A percentile compares a stretch with the other conserved stretches of the same genome.
Evolutionary conservation across 1,140 invertebrate genomes (phyloP).

Genomic region (Pygmarrhopalites habei): DNA sequence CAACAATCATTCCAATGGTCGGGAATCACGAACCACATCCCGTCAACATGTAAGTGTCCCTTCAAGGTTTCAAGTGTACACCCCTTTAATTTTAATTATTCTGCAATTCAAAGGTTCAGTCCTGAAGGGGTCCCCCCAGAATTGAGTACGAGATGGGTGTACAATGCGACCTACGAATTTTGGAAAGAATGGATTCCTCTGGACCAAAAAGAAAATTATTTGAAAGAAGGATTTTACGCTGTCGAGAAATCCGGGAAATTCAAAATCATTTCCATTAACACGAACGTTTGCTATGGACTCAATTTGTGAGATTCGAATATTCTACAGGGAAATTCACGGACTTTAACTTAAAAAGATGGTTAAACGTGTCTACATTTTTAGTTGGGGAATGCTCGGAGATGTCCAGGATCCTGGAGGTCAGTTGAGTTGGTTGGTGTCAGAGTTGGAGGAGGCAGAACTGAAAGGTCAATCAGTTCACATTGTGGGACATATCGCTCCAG

Average conservation of each 20-base stretch:
- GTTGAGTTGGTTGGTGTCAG: slow-evolving; percentile 22
- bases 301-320: no score
- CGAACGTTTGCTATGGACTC: slow-evolving; percentile 29
- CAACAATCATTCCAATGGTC: slow-evolving; percentile 61
- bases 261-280: slow-evolving; percentile 51
- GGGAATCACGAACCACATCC: slow-evolving; percentile 88
- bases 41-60: slow-evolving; percentile 59
- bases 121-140: slow-evolving; percentile 25
- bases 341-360: no score
- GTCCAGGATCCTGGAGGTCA: slow-evolving; percentile 46
- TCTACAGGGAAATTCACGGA: no score
- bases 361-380: not conserved
- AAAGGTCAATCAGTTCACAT: slow-evolving; percentile 28
- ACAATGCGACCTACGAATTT: slow-evolving; percentile 42
- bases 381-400: slow-evolving; percentile 55
- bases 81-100: not conserved
- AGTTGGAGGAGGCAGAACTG: slow-evolving; percentile 17
- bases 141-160: slow-evolving; percentile 43
- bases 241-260: slow-evolving; percentile 47
- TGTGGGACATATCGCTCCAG: slow-evolving; percentile 36
- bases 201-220: slow-evolving; percentile 40
- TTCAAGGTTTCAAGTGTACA: not conserved
- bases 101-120: slow-evolving; percentile 29
- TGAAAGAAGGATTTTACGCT: slow-evolving; percentile 50
- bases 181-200: slow-evolving; percentile 46